phyloP scores from a whole-genome alignment of 2,113 vertebrate genomes.

The Solea solea region DNA sequence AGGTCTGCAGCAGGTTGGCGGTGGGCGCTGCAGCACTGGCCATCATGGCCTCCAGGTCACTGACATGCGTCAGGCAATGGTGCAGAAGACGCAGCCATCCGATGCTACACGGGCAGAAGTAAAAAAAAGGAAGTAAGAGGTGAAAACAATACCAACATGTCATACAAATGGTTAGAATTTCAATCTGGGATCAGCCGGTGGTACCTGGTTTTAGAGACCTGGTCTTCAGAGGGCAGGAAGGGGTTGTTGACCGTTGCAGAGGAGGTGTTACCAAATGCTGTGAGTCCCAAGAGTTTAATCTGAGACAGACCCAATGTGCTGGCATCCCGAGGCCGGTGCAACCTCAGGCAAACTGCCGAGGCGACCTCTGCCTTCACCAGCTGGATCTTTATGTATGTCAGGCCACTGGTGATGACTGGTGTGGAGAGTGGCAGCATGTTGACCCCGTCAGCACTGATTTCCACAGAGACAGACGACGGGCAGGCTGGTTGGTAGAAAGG shows the following conservation, averaged over 20 bases:
- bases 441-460: conserved; percentile 96
- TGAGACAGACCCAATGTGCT: conserved; percentile 96
- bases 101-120: conserved; percentile 81
- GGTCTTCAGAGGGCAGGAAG: conserved; percentile 98
- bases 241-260: conserved; percentile 98
- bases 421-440: conserved; percentile 98
- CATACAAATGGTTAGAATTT: background rate
- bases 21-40: conserved; percentile 96
- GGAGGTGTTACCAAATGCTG: conserved; percentile 96
- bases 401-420: conserved; percentile 94
- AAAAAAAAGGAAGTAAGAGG: background rate
- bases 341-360: conserved; percentile 94
- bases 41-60: conserved; percentile 98
- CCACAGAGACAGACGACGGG: conserved; percentile 97
- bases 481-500: conserved; percentile 83
- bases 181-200: background rate
- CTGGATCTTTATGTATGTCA: conserved; percentile 99
- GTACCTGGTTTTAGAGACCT: conserved; percentile 98
- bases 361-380: conserved; percentile 97
- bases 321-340: conserved; percentile 96
- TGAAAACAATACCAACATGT: background rate
- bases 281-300: conserved; percentile 96
- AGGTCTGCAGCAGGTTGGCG: conserved; percentile 96
- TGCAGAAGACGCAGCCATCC: conserved; percentile 97
- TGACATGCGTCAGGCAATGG: conserved; percentile 97